phyloP scores from a whole-genome alignment of 2,113 vertebrate species.

The Austrofundulus limnaeus region DNA sequence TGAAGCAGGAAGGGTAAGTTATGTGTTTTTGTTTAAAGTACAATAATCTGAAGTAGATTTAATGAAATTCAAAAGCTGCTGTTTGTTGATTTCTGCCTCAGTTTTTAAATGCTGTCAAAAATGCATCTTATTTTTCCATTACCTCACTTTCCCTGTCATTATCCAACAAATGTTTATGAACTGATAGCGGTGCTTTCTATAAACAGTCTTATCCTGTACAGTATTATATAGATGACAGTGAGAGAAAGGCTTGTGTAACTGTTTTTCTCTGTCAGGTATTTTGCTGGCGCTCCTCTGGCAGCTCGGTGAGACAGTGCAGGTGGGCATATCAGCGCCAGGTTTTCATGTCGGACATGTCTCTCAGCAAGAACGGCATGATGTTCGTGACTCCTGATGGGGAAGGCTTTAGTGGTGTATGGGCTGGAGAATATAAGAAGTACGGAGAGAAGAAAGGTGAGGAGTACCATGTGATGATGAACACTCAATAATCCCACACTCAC shows the following conservation, averaged over 20 bases:
- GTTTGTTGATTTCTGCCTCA: no score
- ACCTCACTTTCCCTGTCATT: constrained; percentile 18
- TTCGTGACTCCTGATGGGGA: constrained; percentile 94
- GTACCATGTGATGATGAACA: neutral
- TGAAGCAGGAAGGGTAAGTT: constrained; percentile 91
- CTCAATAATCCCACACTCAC: no score
- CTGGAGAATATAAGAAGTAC: constrained; percentile 85
- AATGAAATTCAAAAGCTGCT: constrained; percentile 1
- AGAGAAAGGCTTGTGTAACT: constrained; percentile 46
- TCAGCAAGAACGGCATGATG: constrained; percentile 89
- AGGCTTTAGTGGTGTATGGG: constrained; percentile 91
- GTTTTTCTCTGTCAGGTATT: constrained; percentile 83
- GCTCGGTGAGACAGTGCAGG: constrained; percentile 87
- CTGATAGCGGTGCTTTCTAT: constrained; percentile 31
- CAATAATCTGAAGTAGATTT: no score
- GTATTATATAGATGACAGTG: constrained; percentile 21
- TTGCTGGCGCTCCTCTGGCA: constrained; percentile 87
- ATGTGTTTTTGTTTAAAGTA: neutral
- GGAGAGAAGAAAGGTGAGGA: constrained; percentile 88
- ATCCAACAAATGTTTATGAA: constrained; percentile 30
- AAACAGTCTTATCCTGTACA: constrained; percentile 7
- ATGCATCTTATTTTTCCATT: constrained; percentile 16
- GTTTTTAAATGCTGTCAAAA: constrained; percentile 9
- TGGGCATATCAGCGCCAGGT: constrained; percentile 95
- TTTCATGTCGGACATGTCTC: constrained; percentile 91